Evolutionary conservation across 1,140 invertebrate genomes (phyloP).

Genomic region (Drosophila erecta): DNA sequence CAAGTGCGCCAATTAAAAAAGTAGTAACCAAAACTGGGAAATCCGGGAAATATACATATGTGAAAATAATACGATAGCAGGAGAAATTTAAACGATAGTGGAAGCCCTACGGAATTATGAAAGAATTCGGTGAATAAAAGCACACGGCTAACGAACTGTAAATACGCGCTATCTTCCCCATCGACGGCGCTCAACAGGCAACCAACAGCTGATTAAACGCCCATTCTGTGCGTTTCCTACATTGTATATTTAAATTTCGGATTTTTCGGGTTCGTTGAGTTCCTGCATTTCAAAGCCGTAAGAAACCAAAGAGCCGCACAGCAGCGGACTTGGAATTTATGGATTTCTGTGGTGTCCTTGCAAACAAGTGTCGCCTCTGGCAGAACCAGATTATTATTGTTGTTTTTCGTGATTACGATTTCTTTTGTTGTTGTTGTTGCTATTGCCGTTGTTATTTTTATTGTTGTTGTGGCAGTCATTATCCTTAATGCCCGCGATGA

Average conservation of each 20-base stretch:
- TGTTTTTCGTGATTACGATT: constrained; percentile 46
- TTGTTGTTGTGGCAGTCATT: constrained; percentile 59
- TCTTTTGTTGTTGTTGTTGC: constrained; percentile 20
- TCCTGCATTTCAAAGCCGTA: not conserved
- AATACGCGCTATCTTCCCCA: constrained; percentile 34
- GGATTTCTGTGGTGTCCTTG: constrained; percentile 80
- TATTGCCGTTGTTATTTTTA: not conserved
- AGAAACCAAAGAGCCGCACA: constrained; percentile 37
- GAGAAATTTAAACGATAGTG: constrained; percentile 20
- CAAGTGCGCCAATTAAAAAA: constrained; percentile 34
- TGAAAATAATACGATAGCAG: constrained; percentile 3
- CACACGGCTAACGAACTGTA: constrained; percentile 20
- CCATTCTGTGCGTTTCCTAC: constrained; percentile 22
- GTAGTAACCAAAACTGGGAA: constrained; percentile 44
- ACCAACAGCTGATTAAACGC: constrained; percentile 72
- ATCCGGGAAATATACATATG: constrained; percentile 15
- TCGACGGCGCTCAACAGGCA: constrained; percentile 68
- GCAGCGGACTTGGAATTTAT: constrained; percentile 75
- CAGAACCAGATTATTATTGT: constrained; percentile 47
- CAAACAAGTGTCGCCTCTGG: constrained; percentile 63
- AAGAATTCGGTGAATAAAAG: constrained; percentile 64
- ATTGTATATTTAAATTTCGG: constrained; percentile 1
- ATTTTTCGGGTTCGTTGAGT: not conserved
- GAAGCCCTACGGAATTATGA: constrained; percentile 60
- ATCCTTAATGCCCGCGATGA: constrained; percentile 63